phyloP scores from a whole-genome alignment of 2,888 invertebrate species.

The Lobophora halterata region DNA sequence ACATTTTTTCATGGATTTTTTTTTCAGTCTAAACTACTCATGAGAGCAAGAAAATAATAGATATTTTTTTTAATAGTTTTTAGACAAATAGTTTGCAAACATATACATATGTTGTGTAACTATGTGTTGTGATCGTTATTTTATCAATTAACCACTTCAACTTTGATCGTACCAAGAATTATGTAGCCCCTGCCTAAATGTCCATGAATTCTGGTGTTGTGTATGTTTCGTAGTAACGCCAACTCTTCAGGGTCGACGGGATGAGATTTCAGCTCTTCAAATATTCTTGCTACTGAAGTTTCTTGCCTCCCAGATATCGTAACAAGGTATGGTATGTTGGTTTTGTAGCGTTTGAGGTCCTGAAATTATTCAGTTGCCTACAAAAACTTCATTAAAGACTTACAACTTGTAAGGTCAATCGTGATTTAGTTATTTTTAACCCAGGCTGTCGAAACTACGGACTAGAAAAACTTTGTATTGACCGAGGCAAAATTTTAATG shows the following conservation, averaged over 20 bases:
- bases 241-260: slow-evolving; percentile 70
- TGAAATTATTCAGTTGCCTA: slow-evolving; percentile 13
- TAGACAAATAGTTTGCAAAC: background rate
- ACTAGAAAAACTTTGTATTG: too few relatives aligned
- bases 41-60: too few relatives aligned
- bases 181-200: slow-evolving; percentile 82
- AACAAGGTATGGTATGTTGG: slow-evolving; percentile 69
- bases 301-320: slow-evolving; percentile 79
- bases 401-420: too few relatives aligned
- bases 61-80: too few relatives aligned
- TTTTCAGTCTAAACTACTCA: too few relatives aligned
- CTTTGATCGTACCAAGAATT: slow-evolving; percentile 54
- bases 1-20: too few relatives aligned
- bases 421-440: too few relatives aligned
- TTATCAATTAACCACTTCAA: slow-evolving; percentile 50
- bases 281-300: slow-evolving; percentile 47
- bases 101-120: slow-evolving; percentile 81
- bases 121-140: slow-evolving; percentile 86
- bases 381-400: background rate
- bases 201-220: slow-evolving; percentile 60
- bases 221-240: slow-evolving; percentile 66
- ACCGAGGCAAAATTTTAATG: too few relatives aligned
- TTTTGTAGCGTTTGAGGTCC: slow-evolving; percentile 35
- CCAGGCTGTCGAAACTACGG: too few relatives aligned
- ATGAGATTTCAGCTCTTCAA: slow-evolving; percentile 44